Conservation (phyloP, 1,140 invertebrate genomes). For the Magallana gigas region DNA sequence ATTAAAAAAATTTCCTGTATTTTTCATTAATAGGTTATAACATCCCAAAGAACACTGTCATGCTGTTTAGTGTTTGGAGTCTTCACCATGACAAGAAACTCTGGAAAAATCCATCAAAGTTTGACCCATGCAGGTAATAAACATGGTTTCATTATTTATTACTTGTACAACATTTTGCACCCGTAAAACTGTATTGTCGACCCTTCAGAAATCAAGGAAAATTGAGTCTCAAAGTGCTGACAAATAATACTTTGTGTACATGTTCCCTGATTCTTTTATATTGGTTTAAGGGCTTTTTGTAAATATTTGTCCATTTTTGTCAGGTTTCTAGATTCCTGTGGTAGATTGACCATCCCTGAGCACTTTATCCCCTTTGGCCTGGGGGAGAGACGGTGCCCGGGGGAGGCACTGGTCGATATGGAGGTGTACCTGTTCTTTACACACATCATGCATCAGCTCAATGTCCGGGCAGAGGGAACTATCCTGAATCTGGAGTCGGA, state of each 20-base stretch:
- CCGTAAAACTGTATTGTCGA: not conserved
- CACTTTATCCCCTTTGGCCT: conserved; percentile 70
- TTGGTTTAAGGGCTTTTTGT: too few relatives aligned
- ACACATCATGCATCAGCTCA: conserved; percentile 66
- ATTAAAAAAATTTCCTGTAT: not conserved
- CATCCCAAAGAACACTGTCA: conserved; percentile 64
- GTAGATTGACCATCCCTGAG: conserved; percentile 66
- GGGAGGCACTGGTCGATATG: conserved; percentile 67
- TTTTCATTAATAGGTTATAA: conserved; percentile 64
- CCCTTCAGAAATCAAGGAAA: too few relatives aligned
- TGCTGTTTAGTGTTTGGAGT: conserved; percentile 73
- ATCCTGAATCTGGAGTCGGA: conserved; percentile 62
- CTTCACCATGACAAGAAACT: conserved; percentile 72
- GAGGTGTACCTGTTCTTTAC: conserved; percentile 70
- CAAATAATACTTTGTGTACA: too few relatives aligned
- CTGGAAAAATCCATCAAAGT: conserved; percentile 72
- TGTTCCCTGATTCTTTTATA: too few relatives aligned
- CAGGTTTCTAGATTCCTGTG: conserved; percentile 69
- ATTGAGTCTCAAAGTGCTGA: too few relatives aligned
- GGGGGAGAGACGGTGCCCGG: conserved; percentile 66
- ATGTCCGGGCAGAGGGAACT: conserved; percentile 37
- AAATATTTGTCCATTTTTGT: conserved; percentile 32
- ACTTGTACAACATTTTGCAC: not conserved
- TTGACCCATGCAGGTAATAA: conserved; percentile 70
- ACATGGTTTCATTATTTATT: not conserved